Conservation (phyloP, 2,113 vertebrate genomes). For the Amblyopsis rosae region DNA sequence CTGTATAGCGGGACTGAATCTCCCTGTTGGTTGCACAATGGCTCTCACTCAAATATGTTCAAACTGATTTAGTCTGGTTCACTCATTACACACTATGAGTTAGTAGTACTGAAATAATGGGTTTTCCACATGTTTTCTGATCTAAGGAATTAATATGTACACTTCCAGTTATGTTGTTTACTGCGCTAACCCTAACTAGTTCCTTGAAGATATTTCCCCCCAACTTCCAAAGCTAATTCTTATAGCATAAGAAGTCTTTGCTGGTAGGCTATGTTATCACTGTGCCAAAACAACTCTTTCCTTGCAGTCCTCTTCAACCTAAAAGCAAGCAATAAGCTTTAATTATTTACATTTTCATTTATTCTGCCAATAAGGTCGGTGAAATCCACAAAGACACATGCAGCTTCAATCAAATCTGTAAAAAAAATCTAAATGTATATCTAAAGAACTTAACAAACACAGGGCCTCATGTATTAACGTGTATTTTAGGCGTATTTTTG, state of each 20-base stretch:
- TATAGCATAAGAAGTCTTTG: slow-evolving; percentile 6
- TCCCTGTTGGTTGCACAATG: slow-evolving; percentile 49
- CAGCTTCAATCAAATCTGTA: no score
- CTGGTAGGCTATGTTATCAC: slow-evolving; percentile 27
- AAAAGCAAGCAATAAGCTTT: slow-evolving; percentile 13
- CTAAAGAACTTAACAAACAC: no score
- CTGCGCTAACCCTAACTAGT: slow-evolving; percentile 16
- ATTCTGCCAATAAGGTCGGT: slow-evolving; percentile 12
- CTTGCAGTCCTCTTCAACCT: slow-evolving; percentile 27
- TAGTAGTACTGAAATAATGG: no score
- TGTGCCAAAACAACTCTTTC: slow-evolving; percentile 1
- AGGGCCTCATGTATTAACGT: no score
- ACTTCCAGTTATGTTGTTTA: slow-evolving; percentile 28
- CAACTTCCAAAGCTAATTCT: slow-evolving; percentile 31
- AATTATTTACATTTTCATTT: background rate
- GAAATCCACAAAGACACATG: slow-evolving; percentile 8
- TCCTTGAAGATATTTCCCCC: slow-evolving; percentile 31
- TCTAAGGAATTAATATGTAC: slow-evolving; percentile 2
- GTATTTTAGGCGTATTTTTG: no score
- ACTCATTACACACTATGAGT: background rate
- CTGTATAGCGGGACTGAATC: slow-evolving; percentile 32
- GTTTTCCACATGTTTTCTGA: background rate
- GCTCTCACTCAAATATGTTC: slow-evolving; percentile 43
- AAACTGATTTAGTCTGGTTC: slow-evolving; percentile 48
- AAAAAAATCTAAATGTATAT: no score